Conservation (phyloP, 2,888 invertebrate species). For the Aporophyla lueneburgensis region DNA sequence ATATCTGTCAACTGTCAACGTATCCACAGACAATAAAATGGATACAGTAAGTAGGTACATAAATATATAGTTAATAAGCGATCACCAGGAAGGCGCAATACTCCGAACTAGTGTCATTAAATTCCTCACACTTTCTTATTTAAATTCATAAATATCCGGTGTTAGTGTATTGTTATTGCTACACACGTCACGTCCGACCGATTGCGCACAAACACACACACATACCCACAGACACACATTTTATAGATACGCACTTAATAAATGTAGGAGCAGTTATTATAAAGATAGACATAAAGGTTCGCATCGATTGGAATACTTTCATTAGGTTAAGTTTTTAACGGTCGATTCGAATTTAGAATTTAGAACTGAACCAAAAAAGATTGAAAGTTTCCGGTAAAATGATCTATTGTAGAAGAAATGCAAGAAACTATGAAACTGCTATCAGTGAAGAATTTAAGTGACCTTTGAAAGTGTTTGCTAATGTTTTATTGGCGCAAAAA, state of each 20-base stretch:
- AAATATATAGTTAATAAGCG: slow-evolving; percentile 82
- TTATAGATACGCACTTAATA: slow-evolving; percentile 63
- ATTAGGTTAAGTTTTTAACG: slow-evolving; percentile 39
- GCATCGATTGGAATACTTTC: slow-evolving; percentile 48
- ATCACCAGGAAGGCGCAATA: slow-evolving; percentile 79
- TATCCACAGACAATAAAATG: slow-evolving; percentile 80
- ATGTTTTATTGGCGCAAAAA: slow-evolving; percentile 36
- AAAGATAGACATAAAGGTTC: slow-evolving; percentile 40
- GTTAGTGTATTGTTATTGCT: slow-evolving; percentile 83
- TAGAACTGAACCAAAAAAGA: slow-evolving; percentile 27
- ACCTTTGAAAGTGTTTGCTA: slow-evolving; percentile 18
- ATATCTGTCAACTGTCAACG: slow-evolving; percentile 73
- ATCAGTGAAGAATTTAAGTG: slow-evolving; percentile 43
- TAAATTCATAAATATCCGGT: slow-evolving; percentile 91
- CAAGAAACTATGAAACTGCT: neutral
- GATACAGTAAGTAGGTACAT: slow-evolving; percentile 72
- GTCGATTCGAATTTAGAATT: slow-evolving; percentile 49
- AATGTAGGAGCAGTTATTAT: slow-evolving; percentile 57
- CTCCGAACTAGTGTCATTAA: slow-evolving; percentile 86
- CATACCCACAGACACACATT: slow-evolving; percentile 79
- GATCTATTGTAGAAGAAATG: slow-evolving; percentile 6
- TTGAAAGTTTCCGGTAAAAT: slow-evolving; percentile 29
- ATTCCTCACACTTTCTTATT: slow-evolving; percentile 91
- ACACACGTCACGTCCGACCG: slow-evolving; percentile 86
- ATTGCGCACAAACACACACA: slow-evolving; percentile 83